Evolutionary conservation across 2,797 vertebrate species (phyloP).

Genomic region (Aeoliscus strigatus): DNA sequence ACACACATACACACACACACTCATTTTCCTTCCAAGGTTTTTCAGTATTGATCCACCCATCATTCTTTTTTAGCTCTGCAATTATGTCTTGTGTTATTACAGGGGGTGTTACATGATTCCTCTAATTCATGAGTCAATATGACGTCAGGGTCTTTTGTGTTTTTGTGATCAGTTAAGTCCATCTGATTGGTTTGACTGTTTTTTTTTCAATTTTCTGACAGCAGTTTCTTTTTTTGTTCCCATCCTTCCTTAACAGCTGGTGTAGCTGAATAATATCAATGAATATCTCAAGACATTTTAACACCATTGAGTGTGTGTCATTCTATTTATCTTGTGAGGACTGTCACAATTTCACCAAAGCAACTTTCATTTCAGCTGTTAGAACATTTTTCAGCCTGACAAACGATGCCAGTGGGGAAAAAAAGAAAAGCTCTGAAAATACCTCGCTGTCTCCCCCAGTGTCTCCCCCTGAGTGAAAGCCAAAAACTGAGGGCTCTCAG

Average conservation of each 20-base stretch:
- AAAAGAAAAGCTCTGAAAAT: too few species aligned
- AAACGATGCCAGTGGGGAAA: too few species aligned
- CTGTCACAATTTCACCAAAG: too few species aligned
- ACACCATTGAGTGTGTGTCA: not conserved
- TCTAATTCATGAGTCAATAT: slow-evolving; percentile 61
- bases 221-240: slow-evolving; percentile 7
- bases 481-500: too few species aligned
- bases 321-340: not conserved
- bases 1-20: slow-evolving; percentile 8
- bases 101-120: slow-evolving; percentile 51
- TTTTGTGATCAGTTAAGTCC: slow-evolving; percentile 32
- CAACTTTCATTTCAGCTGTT: too few species aligned
- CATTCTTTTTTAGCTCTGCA: slow-evolving; percentile 59
- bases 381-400: too few species aligned
- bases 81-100: slow-evolving; percentile 59
- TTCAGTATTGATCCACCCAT: slow-evolving; percentile 60
- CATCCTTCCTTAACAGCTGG: slow-evolving; percentile 12
- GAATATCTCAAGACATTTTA: not conserved
- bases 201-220: slow-evolving; percentile 25
- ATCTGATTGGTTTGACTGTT: slow-evolving; percentile 18
- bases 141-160: slow-evolving; percentile 36
- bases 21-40: slow-evolving; percentile 47
- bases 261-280: slow-evolving; percentile 2
- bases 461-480: too few species aligned
- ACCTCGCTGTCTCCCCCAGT: too few species aligned